Evolutionary conservation across 2,888 invertebrate genomes (phyloP).

Genomic region (Nemotelus pantherinus): DNA sequence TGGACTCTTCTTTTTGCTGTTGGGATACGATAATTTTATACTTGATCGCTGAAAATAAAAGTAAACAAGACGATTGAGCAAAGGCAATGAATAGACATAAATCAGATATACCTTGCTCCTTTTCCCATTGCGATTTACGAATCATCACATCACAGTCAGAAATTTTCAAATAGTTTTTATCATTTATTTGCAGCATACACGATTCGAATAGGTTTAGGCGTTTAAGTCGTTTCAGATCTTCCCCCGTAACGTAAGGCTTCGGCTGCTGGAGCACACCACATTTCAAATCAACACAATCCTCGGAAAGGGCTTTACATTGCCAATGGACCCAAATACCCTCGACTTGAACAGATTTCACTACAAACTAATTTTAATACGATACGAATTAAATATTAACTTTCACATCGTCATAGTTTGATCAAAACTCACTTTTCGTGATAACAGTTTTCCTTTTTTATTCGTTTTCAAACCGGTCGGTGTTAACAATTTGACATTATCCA

Average conservation of each 20-base stretch:
- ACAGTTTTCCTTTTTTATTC: constrained; percentile 70
- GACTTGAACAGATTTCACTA: constrained; percentile 84
- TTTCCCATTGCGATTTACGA: constrained; percentile 82
- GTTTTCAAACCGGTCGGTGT: constrained; percentile 78
- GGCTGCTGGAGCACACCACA: constrained; percentile 71
- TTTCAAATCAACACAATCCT: constrained; percentile 64
- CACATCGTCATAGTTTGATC: too few relatives aligned
- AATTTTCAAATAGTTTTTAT: constrained; percentile 84
- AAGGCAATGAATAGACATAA: not conserved
- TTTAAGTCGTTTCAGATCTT: constrained; percentile 83
- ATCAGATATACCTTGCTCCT: constrained; percentile 68
- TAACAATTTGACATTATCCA: constrained; percentile 85
- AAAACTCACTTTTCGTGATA: constrained; percentile 67
- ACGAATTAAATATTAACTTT: not conserved
- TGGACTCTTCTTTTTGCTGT: constrained; percentile 54
- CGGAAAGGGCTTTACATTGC: constrained; percentile 81
- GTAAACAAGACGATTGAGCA: not conserved
- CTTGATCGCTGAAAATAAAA: constrained; percentile 53
- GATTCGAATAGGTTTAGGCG: constrained; percentile 87
- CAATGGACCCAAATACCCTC: constrained; percentile 86
- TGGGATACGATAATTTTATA: constrained; percentile 55
- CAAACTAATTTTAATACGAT: constrained; percentile 67
- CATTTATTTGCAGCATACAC: constrained; percentile 88
- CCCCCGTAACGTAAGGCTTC: constrained; percentile 74
- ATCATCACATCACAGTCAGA: constrained; percentile 78